A percentile compares a stretch with the other conserved stretches of the same genome.
Conservation (phyloP, 2,888 invertebrate genomes). For the Cantharis rustica region DNA sequence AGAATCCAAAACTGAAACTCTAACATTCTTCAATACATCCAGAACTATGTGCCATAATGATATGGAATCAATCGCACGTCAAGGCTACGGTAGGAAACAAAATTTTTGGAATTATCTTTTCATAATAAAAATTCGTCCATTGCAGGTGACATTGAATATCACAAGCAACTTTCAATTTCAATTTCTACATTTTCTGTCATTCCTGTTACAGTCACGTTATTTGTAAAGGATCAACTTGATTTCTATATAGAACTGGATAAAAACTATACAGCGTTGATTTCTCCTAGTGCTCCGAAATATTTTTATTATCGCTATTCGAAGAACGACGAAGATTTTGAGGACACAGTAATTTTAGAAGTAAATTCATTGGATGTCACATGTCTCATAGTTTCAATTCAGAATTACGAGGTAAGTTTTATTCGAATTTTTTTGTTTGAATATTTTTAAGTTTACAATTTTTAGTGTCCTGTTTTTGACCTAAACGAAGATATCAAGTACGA, state of each 20-base stretch:
- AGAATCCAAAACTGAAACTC: slow-evolving; percentile 36
- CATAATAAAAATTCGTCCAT: fast-evolving
- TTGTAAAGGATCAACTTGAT: slow-evolving; percentile 60
- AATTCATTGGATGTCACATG: slow-evolving; percentile 71
- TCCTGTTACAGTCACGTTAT: slow-evolving; percentile 61
- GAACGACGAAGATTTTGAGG: slow-evolving; percentile 40
- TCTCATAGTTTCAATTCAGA: slow-evolving; percentile 80
- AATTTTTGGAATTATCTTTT: background rate
- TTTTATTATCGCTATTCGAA: slow-evolving; percentile 63
- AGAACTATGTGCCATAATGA: slow-evolving; percentile 67
- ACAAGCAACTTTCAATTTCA: slow-evolving; percentile 56
- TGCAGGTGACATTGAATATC: background rate
- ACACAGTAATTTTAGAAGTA: slow-evolving; percentile 64
- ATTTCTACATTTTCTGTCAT: slow-evolving; percentile 66
- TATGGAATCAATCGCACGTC: slow-evolving; percentile 51
- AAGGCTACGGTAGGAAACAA: background rate
- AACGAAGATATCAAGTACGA: slow-evolving; percentile 75
- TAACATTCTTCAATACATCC: slow-evolving; percentile 60
- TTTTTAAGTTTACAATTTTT: slow-evolving; percentile 42
- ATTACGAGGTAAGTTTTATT: slow-evolving; percentile 65
- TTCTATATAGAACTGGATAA: slow-evolving; percentile 59
- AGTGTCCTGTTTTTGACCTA: slow-evolving; percentile 86
- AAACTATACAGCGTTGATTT: slow-evolving; percentile 42
- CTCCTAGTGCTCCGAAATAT: slow-evolving; percentile 63
- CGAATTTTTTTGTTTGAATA: background rate